These are phyloP conservation scores for Rhincodon typus DNA, from an alignment of 2,797 vertebrate genomes.

Conservation along the genomic window DNA sequence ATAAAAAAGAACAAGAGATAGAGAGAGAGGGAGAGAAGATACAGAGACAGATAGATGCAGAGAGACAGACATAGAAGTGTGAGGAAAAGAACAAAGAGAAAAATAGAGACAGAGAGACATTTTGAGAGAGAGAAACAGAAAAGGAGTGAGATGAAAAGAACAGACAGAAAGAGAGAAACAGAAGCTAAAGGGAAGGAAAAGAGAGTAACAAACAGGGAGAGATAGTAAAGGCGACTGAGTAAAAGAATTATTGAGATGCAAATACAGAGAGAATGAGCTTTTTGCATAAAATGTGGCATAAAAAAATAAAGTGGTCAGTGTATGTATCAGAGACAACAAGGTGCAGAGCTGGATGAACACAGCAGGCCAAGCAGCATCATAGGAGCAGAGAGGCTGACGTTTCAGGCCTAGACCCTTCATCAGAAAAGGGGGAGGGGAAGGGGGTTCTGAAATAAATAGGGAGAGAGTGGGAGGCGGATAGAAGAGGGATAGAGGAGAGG, in stretches of 20 bases:
- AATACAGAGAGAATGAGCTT: background rate
- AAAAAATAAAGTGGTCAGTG: background rate
- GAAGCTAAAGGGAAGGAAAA: background rate
- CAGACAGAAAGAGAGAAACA: background rate
- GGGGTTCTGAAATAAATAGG: no score
- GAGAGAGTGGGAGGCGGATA: no score
- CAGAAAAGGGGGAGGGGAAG: no score
- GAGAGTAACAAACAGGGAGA: background rate
- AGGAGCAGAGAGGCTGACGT: no score
- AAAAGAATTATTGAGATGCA: background rate
- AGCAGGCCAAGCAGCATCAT: no score
- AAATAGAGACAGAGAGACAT: background rate
- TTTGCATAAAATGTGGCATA: background rate
- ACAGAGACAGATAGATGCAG: no score
- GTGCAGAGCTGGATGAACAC: no score
- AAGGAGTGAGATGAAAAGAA: background rate
- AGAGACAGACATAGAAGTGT: background rate
- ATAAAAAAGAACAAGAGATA: background rate
- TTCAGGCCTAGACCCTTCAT: no score
- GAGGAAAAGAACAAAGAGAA: background rate
- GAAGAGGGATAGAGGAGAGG: no score
- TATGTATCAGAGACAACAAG: no score
- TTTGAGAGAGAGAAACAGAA: background rate
- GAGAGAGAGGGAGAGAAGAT: background rate
- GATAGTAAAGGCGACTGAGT: no score